These are phyloP conservation scores for Zootoca vivipara DNA, from an alignment of 2,113 vertebrate species.

Conservation along the genomic window DNA sequence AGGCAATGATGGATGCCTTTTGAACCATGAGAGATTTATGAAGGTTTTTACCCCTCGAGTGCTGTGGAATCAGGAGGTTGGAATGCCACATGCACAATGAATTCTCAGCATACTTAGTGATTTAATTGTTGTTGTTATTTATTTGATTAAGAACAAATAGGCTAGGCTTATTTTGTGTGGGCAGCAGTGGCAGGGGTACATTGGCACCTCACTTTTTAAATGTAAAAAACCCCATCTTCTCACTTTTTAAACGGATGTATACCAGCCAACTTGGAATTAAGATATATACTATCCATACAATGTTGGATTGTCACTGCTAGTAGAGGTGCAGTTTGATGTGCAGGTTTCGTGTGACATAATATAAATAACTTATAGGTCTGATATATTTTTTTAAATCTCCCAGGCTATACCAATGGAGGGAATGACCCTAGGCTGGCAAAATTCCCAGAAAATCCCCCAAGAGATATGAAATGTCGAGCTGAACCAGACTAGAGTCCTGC, in stretches of 20 bases:
- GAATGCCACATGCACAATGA: constrained; percentile 54
- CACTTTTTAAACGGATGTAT: neutral
- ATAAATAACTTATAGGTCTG: neutral
- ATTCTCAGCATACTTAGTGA: constrained; percentile 65
- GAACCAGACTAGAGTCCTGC: neutral
- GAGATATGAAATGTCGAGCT: neutral
- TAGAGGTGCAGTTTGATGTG: neutral
- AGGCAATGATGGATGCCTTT: constrained; percentile 49
- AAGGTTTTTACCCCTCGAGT: constrained; percentile 55
- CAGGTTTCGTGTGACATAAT: too few relatives aligned
- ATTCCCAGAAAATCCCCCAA: neutral
- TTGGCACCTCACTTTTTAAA: neutral
- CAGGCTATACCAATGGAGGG: neutral
- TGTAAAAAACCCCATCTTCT: neutral
- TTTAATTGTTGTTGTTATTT: constrained; percentile 44
- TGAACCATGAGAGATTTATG: constrained; percentile 68
- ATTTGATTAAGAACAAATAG: constrained; percentile 45
- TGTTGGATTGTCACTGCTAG: neutral
- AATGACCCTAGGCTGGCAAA: neutral
- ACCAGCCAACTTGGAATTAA: neutral
- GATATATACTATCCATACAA: neutral
- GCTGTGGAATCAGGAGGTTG: constrained; percentile 61
- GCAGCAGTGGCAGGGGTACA: neutral
- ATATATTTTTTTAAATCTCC: neutral
- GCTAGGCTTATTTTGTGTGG: neutral